A percentile compares a stretch with the other conserved stretches of the same genome.
Conservation (phyloP, 2,113 vertebrate genomes). For the Pandion haliaetus region DNA sequence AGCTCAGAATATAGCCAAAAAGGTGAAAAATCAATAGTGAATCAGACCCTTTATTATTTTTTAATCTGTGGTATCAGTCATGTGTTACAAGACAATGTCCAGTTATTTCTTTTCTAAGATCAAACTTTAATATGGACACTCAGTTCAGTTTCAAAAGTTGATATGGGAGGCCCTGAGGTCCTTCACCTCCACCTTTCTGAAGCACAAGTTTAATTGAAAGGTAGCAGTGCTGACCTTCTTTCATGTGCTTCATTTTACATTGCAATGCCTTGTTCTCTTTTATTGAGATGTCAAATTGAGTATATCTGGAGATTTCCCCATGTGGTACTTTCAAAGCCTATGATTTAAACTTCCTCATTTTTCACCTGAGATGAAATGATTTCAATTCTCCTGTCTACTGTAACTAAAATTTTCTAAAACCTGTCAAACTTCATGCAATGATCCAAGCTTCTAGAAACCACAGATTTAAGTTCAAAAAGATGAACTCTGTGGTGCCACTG, state of each 20-base stretch:
- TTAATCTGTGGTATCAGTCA: neutral
- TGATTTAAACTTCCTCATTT: slow-evolving; percentile 39
- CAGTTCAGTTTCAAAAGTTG: neutral
- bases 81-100: neutral
- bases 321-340: slow-evolving; percentile 18
- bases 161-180: neutral
- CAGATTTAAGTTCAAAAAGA: neutral
- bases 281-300: slow-evolving; percentile 38
- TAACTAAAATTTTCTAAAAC: slow-evolving; percentile 32
- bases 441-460: neutral
- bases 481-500: neutral
- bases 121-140: neutral
- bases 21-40: neutral
- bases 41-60: neutral
- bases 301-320: slow-evolving; percentile 10
- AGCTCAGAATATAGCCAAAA: neutral
- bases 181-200: slow-evolving; percentile 40
- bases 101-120: neutral
- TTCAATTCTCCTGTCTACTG: slow-evolving; percentile 3
- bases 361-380: neutral
- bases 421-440: neutral
- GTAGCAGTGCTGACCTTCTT: slow-evolving; percentile 15
- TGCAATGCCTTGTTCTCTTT: slow-evolving; percentile 13
- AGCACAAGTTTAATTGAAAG: slow-evolving; percentile 55
- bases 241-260: slow-evolving; percentile 34